Percentiles rank a stretch among this genome's conserved stretches.
Conservation (phyloP, 2,888 invertebrate species). For the Thymelicus lineola region DNA sequence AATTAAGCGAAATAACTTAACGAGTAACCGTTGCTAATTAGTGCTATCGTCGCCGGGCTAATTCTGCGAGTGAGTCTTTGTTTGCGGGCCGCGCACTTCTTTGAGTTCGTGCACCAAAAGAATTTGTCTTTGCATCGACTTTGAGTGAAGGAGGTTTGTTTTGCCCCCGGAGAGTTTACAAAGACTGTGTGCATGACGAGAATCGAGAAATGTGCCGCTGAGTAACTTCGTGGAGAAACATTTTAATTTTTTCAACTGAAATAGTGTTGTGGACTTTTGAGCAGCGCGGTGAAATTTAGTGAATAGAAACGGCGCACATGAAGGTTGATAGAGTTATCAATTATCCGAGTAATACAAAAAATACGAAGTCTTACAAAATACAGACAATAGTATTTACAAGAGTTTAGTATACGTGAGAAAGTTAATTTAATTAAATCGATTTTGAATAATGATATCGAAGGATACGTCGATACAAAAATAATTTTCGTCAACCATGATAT, state of each 20-base stretch:
- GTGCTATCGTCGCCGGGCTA: slow-evolving; percentile 79
- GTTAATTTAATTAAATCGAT: too few species aligned
- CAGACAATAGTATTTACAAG: too few species aligned
- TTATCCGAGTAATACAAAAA: too few species aligned
- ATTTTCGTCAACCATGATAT: too few species aligned
- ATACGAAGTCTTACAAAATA: too few species aligned
- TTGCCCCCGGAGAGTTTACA: slow-evolving; percentile 63
- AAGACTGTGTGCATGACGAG: slow-evolving; percentile 46
- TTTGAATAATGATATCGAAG: too few species aligned
- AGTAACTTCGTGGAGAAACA: slow-evolving; percentile 23
- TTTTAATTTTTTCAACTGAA: slow-evolving; percentile 21
- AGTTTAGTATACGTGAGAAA: too few species aligned
- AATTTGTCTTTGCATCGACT: slow-evolving; percentile 82
- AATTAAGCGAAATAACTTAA: slow-evolving; percentile 85
- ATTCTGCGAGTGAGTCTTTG: slow-evolving; percentile 81
- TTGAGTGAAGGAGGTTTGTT: slow-evolving; percentile 78
- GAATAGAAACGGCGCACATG: too few species aligned
- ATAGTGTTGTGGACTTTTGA: slow-evolving; percentile 11
- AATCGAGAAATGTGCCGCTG: slow-evolving; percentile 52
- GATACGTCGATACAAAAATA: too few species aligned
- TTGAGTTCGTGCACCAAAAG: slow-evolving; percentile 80
- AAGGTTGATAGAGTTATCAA: too few species aligned
- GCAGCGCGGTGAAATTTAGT: too few species aligned
- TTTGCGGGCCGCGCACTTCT: slow-evolving; percentile 75
- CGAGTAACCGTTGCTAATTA: slow-evolving; percentile 83